Evolutionary conservation across 2,797 vertebrate species (phyloP), one percentile per base, ranked within the genome.

Genomic region (Enteromius argenteus): DNA sequence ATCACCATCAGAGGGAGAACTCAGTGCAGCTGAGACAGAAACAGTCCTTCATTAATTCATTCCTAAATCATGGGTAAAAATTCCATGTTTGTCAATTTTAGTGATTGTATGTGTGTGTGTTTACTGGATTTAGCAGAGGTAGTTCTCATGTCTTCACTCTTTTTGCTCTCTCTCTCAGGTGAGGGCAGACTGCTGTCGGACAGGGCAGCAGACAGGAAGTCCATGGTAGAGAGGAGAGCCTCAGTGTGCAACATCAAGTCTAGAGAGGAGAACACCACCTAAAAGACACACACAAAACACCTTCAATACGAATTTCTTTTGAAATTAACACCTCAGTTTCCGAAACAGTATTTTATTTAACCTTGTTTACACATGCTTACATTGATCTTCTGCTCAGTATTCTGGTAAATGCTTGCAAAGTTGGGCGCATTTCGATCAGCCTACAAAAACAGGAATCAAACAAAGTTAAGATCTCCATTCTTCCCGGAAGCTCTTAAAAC

Each of bases 161-260:
- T 86, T 58, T 89, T 93, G 76, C 83, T 78, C 2, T 93, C 92
- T 88, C 87, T 96, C 42, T 96, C 95, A 30, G 92, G 44, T 58
- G 91, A 86, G 0, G 89, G 46, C 15, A 87, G 27, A 3, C 87
- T 91, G 69, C 89, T 84, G 0, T 94, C 94, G 7, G 96, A 93
- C 89, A 96, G 30, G 13, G 93, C 90, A 9, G 88, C 90, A 0
- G 96, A 95, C 77, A 99, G 88, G 91, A 99, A 98, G 91, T 96
- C 93, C 85, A 98, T 92, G 66, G 96, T 87, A 1, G 97, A 99
- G 83, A 99, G 95, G 80, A 99, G 95, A 85, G 97, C 97, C 89
- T 99, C 96, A 0, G 96, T 96, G 91, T 99, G 98, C 35, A 99
- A 96, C 21, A 96, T 90, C 69, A 99, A 66, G 88, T 99, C 95